Evolutionary conservation across 2,888 invertebrate genomes (phyloP), one percentile per base, ranked within the genome.

Genomic region (Aleiodes alternator): DNA sequence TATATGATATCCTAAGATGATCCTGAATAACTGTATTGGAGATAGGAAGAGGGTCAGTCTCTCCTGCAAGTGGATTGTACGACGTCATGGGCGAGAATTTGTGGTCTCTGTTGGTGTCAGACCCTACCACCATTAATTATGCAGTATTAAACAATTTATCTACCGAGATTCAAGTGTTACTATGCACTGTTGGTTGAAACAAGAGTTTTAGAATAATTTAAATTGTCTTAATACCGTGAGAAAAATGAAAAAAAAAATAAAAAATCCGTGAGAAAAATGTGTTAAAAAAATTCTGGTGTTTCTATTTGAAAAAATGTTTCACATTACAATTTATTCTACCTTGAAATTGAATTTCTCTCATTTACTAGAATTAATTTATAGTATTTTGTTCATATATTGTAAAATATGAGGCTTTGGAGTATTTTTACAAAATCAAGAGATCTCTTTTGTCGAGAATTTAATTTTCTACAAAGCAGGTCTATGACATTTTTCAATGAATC

Each of bases 61-160:
- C 53, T 66, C 50, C 74, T 57, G 70, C 69, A 77, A 75, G 72
- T 75, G 77, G 75, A 78, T 77, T 77, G 79, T 78, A 75, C 80
- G 79, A 79, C 80, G 77, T 80, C 79, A 81, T 80, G 76, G 78
- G 83, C 83, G n/a, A 50, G 78, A 80, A 81, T 82, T 81, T 84
- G 82, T 81, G 84, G 82, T 70, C 76, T 71, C 79, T 82, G 83
- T 34, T 38, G 34, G 75, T 81, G 86, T 81, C 84, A 83, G 82
- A 66, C 80, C 79, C 70, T 69, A 74, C 43, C 76, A 69, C 78
- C 81, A 81, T 83, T 81, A 78, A 81, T 84, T 82, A 84, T 31
- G 53, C 70, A 73, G 78, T 81, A 83, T 83, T 83, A 83, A 84
- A 85, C 84, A 84, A 85, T 85, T 85, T 82, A 83, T 80, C 78